Evolutionary conservation across 92 coral and sea anemone genomes (phyloP).

Genomic region (Meandrina meandrites): DNA sequence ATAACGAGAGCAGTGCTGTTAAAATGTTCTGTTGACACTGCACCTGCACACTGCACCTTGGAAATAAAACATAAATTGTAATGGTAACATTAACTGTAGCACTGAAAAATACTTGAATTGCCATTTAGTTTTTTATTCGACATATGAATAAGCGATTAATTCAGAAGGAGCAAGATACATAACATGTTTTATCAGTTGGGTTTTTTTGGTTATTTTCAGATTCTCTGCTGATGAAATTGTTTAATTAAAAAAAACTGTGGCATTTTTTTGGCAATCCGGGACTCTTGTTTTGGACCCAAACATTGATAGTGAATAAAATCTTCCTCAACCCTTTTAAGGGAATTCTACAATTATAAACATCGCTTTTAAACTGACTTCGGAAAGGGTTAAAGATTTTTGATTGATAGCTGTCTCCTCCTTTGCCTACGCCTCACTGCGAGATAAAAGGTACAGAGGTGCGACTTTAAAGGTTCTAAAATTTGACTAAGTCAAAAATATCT

Average conservation of each 20-base stretch:
- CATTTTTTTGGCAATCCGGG: background rate
- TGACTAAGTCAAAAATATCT: background rate
- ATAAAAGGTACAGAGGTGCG: background rate
- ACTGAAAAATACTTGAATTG: background rate
- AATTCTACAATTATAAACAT: background rate
- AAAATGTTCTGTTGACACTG: background rate
- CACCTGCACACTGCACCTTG: background rate
- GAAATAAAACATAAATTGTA: background rate
- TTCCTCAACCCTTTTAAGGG: background rate
- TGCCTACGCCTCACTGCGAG: background rate
- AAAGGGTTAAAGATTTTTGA: background rate
- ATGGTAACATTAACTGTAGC: too few species aligned
- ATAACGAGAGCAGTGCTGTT: background rate
- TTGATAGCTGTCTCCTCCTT: background rate
- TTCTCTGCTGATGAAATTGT: background rate
- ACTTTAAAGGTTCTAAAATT: background rate
- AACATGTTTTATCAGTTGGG: background rate
- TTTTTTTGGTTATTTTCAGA: background rate
- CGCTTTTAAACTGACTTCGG: background rate
- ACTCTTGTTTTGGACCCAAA: background rate
- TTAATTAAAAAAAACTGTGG: background rate
- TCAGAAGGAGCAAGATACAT: too few species aligned
- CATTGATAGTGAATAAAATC: background rate
- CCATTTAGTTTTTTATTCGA: too few species aligned
- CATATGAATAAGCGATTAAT: too few species aligned